Conservation (phyloP, 2,113 vertebrate genomes). For the Clinocottus analis region DNA sequence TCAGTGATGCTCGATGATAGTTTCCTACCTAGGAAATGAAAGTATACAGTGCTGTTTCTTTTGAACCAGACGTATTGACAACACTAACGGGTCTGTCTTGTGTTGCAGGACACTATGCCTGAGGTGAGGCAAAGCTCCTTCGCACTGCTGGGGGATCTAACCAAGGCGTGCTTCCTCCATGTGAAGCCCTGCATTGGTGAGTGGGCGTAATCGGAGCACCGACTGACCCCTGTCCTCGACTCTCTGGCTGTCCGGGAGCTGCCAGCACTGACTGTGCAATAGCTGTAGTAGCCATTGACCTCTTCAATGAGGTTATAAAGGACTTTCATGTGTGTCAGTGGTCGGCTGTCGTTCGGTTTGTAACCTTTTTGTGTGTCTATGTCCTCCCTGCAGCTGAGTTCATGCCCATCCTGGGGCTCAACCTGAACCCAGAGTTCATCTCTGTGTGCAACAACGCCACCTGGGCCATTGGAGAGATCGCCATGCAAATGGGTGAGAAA, state of each 20-base stretch:
- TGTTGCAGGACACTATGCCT: conserved; percentile 91
- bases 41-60: neutral
- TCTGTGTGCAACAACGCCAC: conserved; percentile 94
- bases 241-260: neutral
- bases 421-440: conserved; percentile 96
- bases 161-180: conserved; percentile 95
- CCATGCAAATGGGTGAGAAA: conserved; percentile 93
- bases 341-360: neutral
- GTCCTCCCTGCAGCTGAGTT: conserved; percentile 87
- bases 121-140: conserved; percentile 97
- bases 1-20: neutral
- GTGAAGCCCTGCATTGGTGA: conserved; percentile 96
- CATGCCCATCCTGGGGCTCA: conserved; percentile 96
- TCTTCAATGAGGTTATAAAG: neutral
- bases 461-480: conserved; percentile 94
- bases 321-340: neutral
- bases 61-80: neutral
- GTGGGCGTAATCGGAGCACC: conserved; percentile 32
- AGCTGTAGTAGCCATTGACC: neutral
- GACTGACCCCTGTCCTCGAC: neutral
- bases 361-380: conserved; percentile 29
- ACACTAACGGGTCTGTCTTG: neutral
- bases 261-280: neutral
- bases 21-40: neutral
- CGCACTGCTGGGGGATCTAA: conserved; percentile 92